Base-by-base conservation (phyloP, 1,140 invertebrate species). In the Lasioglossum albipes region DNA sequence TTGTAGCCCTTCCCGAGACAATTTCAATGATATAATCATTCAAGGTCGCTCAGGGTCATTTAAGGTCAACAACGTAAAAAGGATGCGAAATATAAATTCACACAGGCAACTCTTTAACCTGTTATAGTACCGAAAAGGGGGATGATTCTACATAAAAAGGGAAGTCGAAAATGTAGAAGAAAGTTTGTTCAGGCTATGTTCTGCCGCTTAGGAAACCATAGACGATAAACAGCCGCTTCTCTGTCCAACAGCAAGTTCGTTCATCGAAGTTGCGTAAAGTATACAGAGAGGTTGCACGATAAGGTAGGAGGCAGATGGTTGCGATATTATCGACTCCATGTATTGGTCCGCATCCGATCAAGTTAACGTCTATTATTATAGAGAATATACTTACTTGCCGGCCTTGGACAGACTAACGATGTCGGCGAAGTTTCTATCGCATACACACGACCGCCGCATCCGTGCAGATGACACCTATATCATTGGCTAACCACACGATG, bases 331-430 rank as follows among this genome's bases (percentile, higher is more conserved):
- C 91, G 91, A 91, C 90, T 91, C 87, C 78, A 85, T 90, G 74
- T 76, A 92, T 92, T 89, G 90, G 87, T 86, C 86, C 87, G 59
- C 88, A 87, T 87, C 87, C 87, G 89, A 91, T 91, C 91, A 90
- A 92, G 91, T 91, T 92, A 91, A 90, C 88, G 88, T 84, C 84
- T 82, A 88, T 91, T 90, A 91, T 90, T 90, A 89, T 91, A 91
- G 87, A 85, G 85, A 88, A 87, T 85, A 84, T 79, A 83, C 66
- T 67, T 80, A 75, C 73, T 85, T 20, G 27, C 65, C 20, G 49
- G 61, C 80, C 78, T 59, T 41, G 81, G 82, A 84, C 83, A 81
- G 84, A 83, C 84, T 90, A 90, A 90, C 87, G 89, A 90, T 84
- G 84, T 82, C 84, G 78, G 64, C 72, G 65, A 90, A 90, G 84